These are phyloP conservation scores for Casuarius casuarius DNA, from an alignment of 2,113 vertebrate species.

Conservation along the genomic window DNA sequence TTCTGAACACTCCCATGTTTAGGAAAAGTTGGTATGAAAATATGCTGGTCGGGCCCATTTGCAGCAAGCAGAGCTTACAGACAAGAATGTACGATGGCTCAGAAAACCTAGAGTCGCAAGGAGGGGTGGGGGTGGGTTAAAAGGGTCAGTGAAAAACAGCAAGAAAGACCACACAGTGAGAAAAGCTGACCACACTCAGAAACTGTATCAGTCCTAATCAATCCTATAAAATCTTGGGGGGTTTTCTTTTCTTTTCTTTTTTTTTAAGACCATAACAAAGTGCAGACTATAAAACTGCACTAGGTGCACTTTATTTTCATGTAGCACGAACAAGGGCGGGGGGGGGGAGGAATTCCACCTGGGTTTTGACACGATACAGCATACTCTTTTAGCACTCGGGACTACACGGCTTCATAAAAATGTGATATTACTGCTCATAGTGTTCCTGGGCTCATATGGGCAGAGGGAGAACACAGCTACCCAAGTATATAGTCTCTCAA, in stretches of 20 bases:
- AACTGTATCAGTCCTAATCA: conserved; percentile 18
- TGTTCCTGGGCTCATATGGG: conserved; percentile 7
- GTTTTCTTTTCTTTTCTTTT: background rate
- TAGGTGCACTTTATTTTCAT: background rate
- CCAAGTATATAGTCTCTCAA: conserved; percentile 37
- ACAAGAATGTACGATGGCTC: background rate
- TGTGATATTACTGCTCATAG: conserved; percentile 15
- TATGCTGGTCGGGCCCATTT: background rate
- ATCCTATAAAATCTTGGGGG: background rate
- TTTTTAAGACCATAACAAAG: background rate
- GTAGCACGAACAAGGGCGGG: background rate
- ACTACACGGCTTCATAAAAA: conserved; percentile 53
- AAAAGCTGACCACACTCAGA: conserved; percentile 35
- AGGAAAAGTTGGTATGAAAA: background rate
- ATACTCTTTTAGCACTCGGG: conserved; percentile 15
- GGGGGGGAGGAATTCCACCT: background rate
- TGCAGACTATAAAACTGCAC: conserved; percentile 5
- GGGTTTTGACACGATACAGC: background rate
- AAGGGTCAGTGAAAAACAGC: conserved; percentile 2
- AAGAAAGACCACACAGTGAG: conserved; percentile 65
- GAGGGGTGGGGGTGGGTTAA: background rate
- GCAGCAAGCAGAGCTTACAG: background rate
- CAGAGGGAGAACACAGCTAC: background rate
- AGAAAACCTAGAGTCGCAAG: background rate
- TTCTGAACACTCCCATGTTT: background rate